phyloP scores from a whole-genome alignment of 2,113 vertebrate species.

The Furnarius figulus region DNA sequence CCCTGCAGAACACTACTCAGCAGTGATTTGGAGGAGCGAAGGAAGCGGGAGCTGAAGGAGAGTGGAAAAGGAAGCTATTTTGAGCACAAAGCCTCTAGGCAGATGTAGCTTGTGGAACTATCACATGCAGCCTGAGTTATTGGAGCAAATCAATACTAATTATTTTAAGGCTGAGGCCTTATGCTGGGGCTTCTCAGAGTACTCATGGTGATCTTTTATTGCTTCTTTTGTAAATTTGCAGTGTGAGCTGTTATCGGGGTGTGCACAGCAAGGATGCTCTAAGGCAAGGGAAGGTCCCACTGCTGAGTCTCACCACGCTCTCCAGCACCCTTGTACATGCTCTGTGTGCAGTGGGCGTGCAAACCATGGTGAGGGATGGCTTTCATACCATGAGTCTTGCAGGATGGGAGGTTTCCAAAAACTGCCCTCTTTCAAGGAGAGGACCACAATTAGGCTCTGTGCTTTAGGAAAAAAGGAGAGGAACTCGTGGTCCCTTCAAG shows the following conservation, averaged over 20 bases:
- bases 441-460: neutral
- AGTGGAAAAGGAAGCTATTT: conserved; percentile 54
- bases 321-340: neutral
- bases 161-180: conserved; percentile 62
- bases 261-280: neutral
- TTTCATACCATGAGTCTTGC: neutral
- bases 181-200: conserved; percentile 4
- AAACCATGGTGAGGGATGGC: neutral
- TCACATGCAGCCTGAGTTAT: conserved; percentile 42
- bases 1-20: neutral
- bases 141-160: conserved; percentile 72
- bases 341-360: neutral
- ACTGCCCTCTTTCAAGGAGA: neutral
- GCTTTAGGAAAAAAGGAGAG: neutral
- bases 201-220: conserved; percentile 41
- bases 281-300: neutral
- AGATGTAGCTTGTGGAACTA: conserved; percentile 62
- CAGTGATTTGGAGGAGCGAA: neutral
- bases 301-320: neutral
- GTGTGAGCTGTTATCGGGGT: neutral
- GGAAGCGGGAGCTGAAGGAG: neutral
- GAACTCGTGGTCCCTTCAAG: neutral
- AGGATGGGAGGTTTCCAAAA: neutral
- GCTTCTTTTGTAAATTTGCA: conserved; percentile 7
- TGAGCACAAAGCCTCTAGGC: conserved; percentile 49